A percentile compares a stretch with the other conserved stretches of the same genome.
Conservation (phyloP, 2,797 vertebrate genomes). For the Hozukius guyotensis region DNA sequence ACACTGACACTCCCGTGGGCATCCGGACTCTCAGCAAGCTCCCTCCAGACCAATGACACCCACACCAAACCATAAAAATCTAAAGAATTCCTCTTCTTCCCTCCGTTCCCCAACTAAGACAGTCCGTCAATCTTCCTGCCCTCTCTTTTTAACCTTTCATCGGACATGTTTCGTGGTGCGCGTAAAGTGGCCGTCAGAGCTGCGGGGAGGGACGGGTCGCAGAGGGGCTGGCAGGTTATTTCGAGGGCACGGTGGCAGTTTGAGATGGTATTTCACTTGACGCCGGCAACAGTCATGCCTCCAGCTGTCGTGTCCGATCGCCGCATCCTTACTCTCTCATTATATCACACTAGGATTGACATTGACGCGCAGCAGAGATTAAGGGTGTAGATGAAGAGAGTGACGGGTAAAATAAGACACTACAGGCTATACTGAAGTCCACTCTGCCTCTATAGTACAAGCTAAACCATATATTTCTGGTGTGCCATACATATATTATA, state of each 20-base stretch:
- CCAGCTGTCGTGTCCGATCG: slow-evolving; percentile 13
- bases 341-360: not conserved
- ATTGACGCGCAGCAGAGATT: not conserved
- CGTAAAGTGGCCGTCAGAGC: slow-evolving; percentile 33
- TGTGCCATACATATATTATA: not conserved
- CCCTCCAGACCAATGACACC: not conserved
- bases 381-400: not conserved
- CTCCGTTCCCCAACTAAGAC: not conserved
- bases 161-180: slow-evolving; percentile 53
- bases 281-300: not conserved
- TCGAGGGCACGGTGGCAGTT: slow-evolving; percentile 27
- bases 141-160: slow-evolving; percentile 56
- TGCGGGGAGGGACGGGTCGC: slow-evolving; percentile 30
- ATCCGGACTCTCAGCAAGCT: not conserved
- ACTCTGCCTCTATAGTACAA: not conserved
- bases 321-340: not conserved
- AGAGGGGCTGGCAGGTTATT: slow-evolving; percentile 42
- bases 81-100: not conserved
- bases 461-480: not conserved
- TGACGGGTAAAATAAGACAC: not conserved
- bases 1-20: slow-evolving; percentile 8
- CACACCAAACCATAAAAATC: not conserved
- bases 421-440: not conserved
- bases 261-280: slow-evolving; percentile 25
- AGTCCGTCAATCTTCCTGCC: slow-evolving; percentile 35